phyloP scores from a whole-genome alignment of 2,113 vertebrate genomes.

The Jaculus jaculus region DNA sequence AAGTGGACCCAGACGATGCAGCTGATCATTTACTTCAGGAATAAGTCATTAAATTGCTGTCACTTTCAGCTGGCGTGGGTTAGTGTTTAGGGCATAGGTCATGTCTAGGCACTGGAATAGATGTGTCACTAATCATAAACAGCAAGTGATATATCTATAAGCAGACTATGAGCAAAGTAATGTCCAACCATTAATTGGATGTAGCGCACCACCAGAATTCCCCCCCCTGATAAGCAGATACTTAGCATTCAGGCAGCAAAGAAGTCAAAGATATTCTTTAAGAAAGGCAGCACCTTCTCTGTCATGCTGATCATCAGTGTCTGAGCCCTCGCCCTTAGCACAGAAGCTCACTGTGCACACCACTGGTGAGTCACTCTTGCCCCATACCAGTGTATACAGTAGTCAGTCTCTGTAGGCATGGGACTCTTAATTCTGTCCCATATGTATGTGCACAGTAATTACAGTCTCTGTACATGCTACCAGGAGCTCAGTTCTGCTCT shows the following conservation, averaged over 20 bases:
- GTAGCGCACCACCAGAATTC: background rate
- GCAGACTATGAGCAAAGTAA: background rate
- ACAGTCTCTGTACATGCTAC: too few relatives aligned
- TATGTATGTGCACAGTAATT: background rate
- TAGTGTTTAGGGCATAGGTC: background rate
- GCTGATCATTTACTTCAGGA: background rate
- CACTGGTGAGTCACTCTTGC: background rate
- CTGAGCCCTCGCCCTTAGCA: background rate
- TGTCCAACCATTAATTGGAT: conserved; percentile 1
- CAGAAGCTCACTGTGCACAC: background rate
- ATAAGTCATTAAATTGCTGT: background rate
- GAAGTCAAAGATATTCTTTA: background rate
- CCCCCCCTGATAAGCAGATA: background rate
- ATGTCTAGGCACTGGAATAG: conserved; percentile 10
- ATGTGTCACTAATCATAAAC: background rate
- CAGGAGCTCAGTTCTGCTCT: background rate
- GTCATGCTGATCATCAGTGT: background rate
- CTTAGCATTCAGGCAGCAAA: background rate
- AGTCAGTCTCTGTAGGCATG: too few relatives aligned
- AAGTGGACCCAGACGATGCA: background rate
- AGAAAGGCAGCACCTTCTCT: background rate
- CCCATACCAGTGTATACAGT: background rate
- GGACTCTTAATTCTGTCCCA: background rate
- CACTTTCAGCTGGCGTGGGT: background rate
- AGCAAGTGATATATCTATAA: background rate